Base-by-base conservation (phyloP, 2,888 invertebrate genomes). In the Caenorhabditis sinica region DNA sequence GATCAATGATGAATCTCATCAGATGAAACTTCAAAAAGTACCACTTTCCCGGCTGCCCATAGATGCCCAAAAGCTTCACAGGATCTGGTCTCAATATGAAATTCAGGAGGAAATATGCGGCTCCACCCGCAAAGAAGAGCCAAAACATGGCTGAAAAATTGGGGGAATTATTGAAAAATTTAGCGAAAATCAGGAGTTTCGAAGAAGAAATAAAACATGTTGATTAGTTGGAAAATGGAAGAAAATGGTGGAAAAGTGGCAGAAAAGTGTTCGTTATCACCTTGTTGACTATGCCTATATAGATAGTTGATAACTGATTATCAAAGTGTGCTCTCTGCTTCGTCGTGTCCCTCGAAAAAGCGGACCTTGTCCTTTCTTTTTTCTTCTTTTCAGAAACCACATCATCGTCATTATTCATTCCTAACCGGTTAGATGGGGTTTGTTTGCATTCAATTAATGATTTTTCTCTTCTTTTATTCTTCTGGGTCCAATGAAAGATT, bases 21-120 rank as follows among this genome's bases (percentile, higher is more conserved):
- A 90, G 61, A 74, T 71, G 45, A 69, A 89, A 90, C 63, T 91
- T 91, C 49, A 90, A 76, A 68, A 79, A 76, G 65, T 89, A 90
- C 88, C 87, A 89, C 83, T 89, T 89, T 36, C 88, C 86, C 0
- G 89, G 85, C 45, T 75, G 84, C 17, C 87, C 84, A 61, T 89
- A 89, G 25, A 89, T 82, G 6, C 72, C 76, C 13, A 88, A 56
- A 5, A 88, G 43, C 36, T 68, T 75, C 1, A 82, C 58, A 4
- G 89, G 88, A 40, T 89, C 89, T 15, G 85, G 87, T 74, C 60
- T 69, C 4, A 84, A 9, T 8, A 81, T 23, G 20, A 73, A 84
- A 4, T 68, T 60, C 2, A 84, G 17, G 20, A 71, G 2, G 60
- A 80, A 61, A 74, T 81, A 81, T 23, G 68, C 68, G 23, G 33